Evolutionary conservation across 2,888 invertebrate genomes (phyloP).

Genomic region (Lasioglossum figueresi): DNA sequence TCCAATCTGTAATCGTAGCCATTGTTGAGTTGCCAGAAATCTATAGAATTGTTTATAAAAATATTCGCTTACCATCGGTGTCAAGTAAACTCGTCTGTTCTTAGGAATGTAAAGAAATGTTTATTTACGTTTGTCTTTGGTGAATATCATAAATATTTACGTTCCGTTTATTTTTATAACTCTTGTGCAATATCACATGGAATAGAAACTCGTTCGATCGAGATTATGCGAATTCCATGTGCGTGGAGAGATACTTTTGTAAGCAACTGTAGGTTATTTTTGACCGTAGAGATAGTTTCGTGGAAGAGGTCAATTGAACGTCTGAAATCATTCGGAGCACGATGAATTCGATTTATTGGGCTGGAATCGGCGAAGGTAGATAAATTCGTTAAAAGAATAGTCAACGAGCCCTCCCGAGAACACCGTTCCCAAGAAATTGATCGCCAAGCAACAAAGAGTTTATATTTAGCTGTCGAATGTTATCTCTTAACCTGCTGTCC

Average conservation of each 20-base stretch:
- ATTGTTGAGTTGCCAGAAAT: background rate
- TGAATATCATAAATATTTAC: background rate
- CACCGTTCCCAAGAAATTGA: background rate
- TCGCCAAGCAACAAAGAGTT: background rate
- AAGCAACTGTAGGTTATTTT: constrained; percentile 18
- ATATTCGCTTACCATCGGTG: background rate
- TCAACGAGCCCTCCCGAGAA: background rate
- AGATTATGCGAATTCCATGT: constrained; percentile 9
- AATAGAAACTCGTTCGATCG: background rate
- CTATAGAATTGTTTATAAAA: background rate
- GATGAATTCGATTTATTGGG: background rate
- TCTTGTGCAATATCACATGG: background rate
- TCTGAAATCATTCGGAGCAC: background rate
- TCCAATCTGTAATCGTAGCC: background rate
- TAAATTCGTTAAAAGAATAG: background rate
- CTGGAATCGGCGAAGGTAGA: background rate
- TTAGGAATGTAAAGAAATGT: background rate
- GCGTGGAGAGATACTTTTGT: background rate
- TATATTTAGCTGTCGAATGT: constrained; percentile 9
- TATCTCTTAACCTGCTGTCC: constrained; percentile 16
- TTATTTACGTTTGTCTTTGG: background rate
- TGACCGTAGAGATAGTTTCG: constrained; percentile 12
- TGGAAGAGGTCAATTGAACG: constrained; percentile 2
- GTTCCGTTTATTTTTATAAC: background rate
- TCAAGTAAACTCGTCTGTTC: background rate